A percentile compares a stretch with the other conserved stretches of the same genome.
These are phyloP conservation scores for Zygothrica quintamaculata DNA, from an alignment of 2,888 invertebrate species.

Conservation along the genomic window DNA sequence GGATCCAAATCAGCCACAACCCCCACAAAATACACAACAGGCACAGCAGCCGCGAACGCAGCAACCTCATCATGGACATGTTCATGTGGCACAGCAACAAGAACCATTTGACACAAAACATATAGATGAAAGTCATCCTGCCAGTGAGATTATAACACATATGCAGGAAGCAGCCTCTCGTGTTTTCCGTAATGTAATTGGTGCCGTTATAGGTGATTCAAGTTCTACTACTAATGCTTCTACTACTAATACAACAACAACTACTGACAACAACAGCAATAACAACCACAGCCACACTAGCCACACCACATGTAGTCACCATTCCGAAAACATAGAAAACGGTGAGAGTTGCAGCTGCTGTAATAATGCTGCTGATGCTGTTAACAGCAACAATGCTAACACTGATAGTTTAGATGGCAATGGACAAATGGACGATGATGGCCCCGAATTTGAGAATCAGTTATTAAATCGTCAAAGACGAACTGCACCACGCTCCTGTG, in stretches of 20 bases:
- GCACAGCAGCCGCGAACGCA: no score
- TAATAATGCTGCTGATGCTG: not conserved
- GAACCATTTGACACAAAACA: conserved; percentile 8
- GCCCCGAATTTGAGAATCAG: conserved; percentile 33
- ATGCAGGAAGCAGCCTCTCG: conserved; percentile 59
- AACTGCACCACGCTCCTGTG: conserved; percentile 52
- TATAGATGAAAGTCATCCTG: conserved; percentile 38
- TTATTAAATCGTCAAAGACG: conserved; percentile 45
- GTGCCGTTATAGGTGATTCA: conserved; percentile 39
- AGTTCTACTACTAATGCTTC: not conserved
- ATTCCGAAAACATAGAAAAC: no score
- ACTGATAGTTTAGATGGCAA: conserved; percentile 2
- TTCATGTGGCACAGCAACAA: not conserved
- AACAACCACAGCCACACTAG: no score
- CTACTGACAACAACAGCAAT: not conserved
- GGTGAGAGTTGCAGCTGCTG: conserved; percentile 16
- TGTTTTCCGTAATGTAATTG: conserved; percentile 45
- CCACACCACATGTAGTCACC: no score
- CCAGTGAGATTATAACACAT: conserved; percentile 47
- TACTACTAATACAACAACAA: not conserved
- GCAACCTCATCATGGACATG: no score
- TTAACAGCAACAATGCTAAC: not conserved
- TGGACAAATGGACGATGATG: conserved; percentile 34
- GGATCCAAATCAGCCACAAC: no score
- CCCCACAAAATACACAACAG: conserved; percentile 2